A percentile compares a stretch with the other conserved stretches of the same genome.
phyloP scores from a whole-genome alignment of 1,140 invertebrate species.

The Pararge aegeria region DNA sequence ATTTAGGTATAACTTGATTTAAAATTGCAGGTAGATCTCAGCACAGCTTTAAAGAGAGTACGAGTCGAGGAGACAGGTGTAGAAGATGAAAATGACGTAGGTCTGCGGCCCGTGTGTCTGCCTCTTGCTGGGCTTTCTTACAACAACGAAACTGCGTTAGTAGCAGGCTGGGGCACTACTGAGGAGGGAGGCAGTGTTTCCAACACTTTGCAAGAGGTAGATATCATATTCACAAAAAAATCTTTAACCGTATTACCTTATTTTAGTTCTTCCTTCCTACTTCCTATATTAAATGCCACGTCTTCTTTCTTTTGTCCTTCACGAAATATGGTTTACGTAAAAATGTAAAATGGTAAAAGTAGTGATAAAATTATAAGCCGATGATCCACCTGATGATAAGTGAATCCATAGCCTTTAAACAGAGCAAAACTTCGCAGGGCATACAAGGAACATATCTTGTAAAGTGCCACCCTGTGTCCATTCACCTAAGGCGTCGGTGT shows the following conservation, averaged over 20 bases:
- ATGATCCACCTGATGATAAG: no score
- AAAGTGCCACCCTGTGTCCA: no score
- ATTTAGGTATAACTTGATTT: background rate
- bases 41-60: slow-evolving; percentile 47
- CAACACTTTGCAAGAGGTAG: slow-evolving; percentile 81
- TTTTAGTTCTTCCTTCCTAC: no score
- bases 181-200: slow-evolving; percentile 81
- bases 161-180: slow-evolving; percentile 87
- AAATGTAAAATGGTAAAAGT: no score
- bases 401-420: no score
- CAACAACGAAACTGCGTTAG: slow-evolving; percentile 78
- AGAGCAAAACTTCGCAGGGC: no score
- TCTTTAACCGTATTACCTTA: background rate
- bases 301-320: no score
- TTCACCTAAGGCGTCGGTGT: no score
- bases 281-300: no score
- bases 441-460: no score
- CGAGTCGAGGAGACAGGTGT: slow-evolving; percentile 47
- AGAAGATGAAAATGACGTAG: slow-evolving; percentile 79
- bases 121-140: slow-evolving; percentile 82
- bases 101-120: slow-evolving; percentile 86
- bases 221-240: slow-evolving; percentile 13
- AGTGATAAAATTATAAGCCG: no score
- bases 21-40: slow-evolving; percentile 52
- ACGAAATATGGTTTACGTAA: no score